Evolutionary conservation across 2,888 invertebrate species (phyloP), one percentile per base, ranked within the genome.

Genomic region (Coremacera marginata): DNA sequence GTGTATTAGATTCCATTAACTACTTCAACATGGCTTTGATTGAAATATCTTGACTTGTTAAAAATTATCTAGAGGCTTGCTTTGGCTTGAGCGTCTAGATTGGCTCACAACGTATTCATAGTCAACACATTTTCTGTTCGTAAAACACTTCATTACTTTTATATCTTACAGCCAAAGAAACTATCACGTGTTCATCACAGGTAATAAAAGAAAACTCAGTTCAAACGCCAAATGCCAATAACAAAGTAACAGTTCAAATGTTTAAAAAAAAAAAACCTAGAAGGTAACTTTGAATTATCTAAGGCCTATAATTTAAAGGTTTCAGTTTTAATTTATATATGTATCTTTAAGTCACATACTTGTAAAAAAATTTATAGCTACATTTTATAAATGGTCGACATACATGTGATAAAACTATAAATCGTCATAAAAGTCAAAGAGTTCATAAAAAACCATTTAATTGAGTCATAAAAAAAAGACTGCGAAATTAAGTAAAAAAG

Each of bases 351-450:
- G 55, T 8, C n/a, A 7, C 7, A 34, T 19, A 7, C 11, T n/a
- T 31, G 31, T 31, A 31, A 51, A 52, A 34, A 3, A 37, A 44
- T 68, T 25, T 7, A 27, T 68, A 52, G 25, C 25, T 60, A 57
- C 31, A 16, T 27, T 22, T 60, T 60, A 51, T 25, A 31, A 52
- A 60, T 57, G 57, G 22, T 9, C 25, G n/a, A 37, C 25, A 37
- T 51, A 27, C 68, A 65, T 65, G 51, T 67, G 19, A 74, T 74
- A 67, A 74, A 65, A 65, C 74, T 52, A 74, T 74, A 74, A 74
- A 74, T 67, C 52, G 37, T 55, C 25, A 74, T 67, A 65, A 74
- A 74, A 52, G 65, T 55, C 22, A 25, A 74, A n/a, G 34, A 74
- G 3, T 72, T 62, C 62, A 62, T 60, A 49, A 55, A 72, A 72